These are phyloP conservation scores for Parnassius apollo DNA, from an alignment of 2,888 invertebrate species.

Conservation along the genomic window DNA sequence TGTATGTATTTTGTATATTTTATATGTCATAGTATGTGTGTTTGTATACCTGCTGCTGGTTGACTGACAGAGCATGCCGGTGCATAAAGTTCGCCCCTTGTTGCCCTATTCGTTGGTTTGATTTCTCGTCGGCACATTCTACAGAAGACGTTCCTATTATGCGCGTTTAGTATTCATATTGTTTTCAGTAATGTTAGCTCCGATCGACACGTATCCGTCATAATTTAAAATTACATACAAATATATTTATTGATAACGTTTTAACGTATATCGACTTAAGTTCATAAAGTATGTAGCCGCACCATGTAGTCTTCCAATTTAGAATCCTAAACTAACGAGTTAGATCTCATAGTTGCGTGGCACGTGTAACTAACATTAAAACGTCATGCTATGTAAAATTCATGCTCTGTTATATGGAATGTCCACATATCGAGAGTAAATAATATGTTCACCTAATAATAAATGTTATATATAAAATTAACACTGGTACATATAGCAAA, in stretches of 20 bases:
- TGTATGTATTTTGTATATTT: no score
- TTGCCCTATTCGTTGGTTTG: no score
- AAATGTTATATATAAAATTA: neutral
- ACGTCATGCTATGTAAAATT: constrained; percentile 31
- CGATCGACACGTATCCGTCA: neutral
- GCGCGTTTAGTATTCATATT: no score
- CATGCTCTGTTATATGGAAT: constrained; percentile 1
- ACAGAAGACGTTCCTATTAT: no score
- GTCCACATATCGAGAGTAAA: neutral
- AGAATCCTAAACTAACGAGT: constrained; percentile 48
- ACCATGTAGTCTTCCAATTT: constrained; percentile 46
- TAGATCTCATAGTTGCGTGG: constrained; percentile 56
- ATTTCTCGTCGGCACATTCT: no score
- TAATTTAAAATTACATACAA: neutral
- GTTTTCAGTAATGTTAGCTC: neutral
- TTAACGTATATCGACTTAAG: neutral
- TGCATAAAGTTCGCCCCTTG: no score
- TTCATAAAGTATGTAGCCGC: neutral
- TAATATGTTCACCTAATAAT: neutral
- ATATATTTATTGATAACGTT: neutral
- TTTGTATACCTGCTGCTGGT: no score
- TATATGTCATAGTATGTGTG: no score
- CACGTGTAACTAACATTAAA: constrained; percentile 27
- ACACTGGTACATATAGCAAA: neutral
- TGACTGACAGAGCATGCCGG: no score